A percentile compares a stretch with the other conserved stretches of the same genome.
phyloP scores from a whole-genome alignment of 2,888 invertebrate genomes.

The Deilephila elpenor region DNA sequence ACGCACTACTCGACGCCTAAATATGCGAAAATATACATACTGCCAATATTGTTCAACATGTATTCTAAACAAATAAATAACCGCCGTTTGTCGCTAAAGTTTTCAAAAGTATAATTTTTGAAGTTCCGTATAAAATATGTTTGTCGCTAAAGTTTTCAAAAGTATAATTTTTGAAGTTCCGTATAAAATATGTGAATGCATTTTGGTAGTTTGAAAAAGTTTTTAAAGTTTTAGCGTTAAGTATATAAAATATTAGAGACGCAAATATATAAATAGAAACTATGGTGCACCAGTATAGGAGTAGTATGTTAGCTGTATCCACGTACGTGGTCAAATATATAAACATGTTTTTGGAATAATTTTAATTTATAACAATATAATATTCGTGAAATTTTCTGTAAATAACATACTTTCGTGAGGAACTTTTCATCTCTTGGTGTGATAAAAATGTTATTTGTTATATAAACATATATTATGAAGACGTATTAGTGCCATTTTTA shows the following conservation, averaged over 20 bases:
- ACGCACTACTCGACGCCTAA: slow-evolving; percentile 23
- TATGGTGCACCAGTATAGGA: slow-evolving; percentile 80
- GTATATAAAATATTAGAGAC: slow-evolving; percentile 57
- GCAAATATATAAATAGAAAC: slow-evolving; percentile 65
- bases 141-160: slow-evolving; percentile 44
- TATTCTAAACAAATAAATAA: slow-evolving; percentile 41
- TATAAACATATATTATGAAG: slow-evolving; percentile 59
- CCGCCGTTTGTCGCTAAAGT: slow-evolving; percentile 44
- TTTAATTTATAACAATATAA: slow-evolving; percentile 66
- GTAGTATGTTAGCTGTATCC: slow-evolving; percentile 56
- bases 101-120: slow-evolving; percentile 37
- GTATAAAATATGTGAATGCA: slow-evolving; percentile 20
- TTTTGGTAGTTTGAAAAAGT: slow-evolving; percentile 21
- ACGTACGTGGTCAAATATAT: slow-evolving; percentile 41
- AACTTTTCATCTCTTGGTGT: slow-evolving; percentile 51
- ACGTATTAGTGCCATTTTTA: slow-evolving; percentile 78
- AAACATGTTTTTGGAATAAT: slow-evolving; percentile 54
- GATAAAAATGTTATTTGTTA: slow-evolving; percentile 67
- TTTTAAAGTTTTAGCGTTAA: slow-evolving; percentile 50
- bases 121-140: slow-evolving; percentile 14
- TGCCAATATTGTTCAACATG: slow-evolving; percentile 55
- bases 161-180: slow-evolving; percentile 31
- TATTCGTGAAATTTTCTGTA: slow-evolving; percentile 70
- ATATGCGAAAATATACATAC: slow-evolving; percentile 46
- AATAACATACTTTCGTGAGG: slow-evolving; percentile 71